These are phyloP conservation scores for Leptopilina boulardi DNA, from an alignment of 1,140 invertebrate species.

Conservation along the genomic window DNA sequence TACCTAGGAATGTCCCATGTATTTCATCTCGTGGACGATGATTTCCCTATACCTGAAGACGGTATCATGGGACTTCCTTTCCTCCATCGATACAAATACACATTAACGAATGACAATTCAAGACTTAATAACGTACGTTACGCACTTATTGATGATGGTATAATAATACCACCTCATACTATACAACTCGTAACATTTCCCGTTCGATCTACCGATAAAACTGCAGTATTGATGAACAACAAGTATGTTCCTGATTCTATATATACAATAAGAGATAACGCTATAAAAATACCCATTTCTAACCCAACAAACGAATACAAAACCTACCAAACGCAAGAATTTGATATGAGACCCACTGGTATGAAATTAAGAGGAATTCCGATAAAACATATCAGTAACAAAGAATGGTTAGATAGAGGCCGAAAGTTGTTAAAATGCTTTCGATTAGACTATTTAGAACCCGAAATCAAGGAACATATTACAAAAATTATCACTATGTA, in stretches of 20 bases:
- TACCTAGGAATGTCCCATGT: not conserved
- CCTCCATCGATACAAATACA: not conserved
- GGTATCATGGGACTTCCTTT: not conserved
- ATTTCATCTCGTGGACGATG: not conserved
- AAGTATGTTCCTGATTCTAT: not conserved
- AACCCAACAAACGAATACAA: not conserved
- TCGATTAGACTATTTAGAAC: constrained; percentile 1
- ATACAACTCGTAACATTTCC: not conserved
- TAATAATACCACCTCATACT: not conserved
- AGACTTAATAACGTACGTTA: not conserved
- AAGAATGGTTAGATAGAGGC: not conserved
- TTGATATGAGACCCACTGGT: not conserved
- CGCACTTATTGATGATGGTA: not conserved
- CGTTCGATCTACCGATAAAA: not conserved
- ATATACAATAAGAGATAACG: not conserved
- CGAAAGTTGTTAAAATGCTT: not conserved
- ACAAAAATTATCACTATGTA: not conserved
- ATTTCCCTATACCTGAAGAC: not conserved
- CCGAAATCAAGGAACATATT: not conserved
- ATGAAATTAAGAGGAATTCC: not conserved
- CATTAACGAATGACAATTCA: too few relatives aligned
- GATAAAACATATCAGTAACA: not conserved
- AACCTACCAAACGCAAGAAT: not conserved
- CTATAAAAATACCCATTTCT: not conserved
- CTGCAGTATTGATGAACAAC: not conserved